phyloP scores from a whole-genome alignment of 2,113 vertebrate genomes.

The Lophius piscatorius region DNA sequence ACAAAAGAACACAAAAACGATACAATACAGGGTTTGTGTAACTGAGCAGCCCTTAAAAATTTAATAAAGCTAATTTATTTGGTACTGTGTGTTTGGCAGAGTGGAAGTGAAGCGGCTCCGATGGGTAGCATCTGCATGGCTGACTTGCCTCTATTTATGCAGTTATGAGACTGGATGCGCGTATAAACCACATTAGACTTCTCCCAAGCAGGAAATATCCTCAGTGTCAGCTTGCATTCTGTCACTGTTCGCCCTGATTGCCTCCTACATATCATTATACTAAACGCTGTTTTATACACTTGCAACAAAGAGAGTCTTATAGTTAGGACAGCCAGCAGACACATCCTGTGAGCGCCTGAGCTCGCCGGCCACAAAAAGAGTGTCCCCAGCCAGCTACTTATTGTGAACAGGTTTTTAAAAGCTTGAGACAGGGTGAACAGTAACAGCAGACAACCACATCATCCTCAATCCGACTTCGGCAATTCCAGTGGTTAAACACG shows the following conservation, averaged over 20 bases:
- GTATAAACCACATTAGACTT: constrained; percentile 74
- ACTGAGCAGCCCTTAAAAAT: constrained; percentile 34
- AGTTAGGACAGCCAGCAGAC: constrained; percentile 34
- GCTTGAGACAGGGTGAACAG: constrained; percentile 59
- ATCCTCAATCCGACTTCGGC: constrained; percentile 39
- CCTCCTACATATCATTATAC: constrained; percentile 79
- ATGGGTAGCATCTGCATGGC: constrained; percentile 71
- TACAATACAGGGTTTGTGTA: background rate
- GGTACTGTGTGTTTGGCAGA: constrained; percentile 10
- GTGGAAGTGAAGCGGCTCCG: constrained; percentile 40
- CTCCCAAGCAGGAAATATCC: constrained; percentile 65
- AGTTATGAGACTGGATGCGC: constrained; percentile 69
- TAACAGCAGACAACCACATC: constrained; percentile 56
- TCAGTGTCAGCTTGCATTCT: constrained; percentile 71
- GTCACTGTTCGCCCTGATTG: constrained; percentile 70
- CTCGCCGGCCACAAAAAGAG: constrained; percentile 37
- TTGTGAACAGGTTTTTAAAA: constrained; percentile 67
- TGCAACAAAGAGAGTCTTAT: constrained; percentile 25
- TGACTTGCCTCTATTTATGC: constrained; percentile 52
- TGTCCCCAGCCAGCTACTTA: constrained; percentile 55
- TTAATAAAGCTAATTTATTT: constrained; percentile 39
- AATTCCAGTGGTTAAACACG: constrained; percentile 50
- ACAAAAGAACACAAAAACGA: constrained; percentile 2
- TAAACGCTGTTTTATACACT: constrained; percentile 69
- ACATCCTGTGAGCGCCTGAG: constrained; percentile 53